A percentile compares a stretch with the other conserved stretches of the same genome.
phyloP scores from a whole-genome alignment of 1,140 invertebrate species.

The Myzus persicae region DNA sequence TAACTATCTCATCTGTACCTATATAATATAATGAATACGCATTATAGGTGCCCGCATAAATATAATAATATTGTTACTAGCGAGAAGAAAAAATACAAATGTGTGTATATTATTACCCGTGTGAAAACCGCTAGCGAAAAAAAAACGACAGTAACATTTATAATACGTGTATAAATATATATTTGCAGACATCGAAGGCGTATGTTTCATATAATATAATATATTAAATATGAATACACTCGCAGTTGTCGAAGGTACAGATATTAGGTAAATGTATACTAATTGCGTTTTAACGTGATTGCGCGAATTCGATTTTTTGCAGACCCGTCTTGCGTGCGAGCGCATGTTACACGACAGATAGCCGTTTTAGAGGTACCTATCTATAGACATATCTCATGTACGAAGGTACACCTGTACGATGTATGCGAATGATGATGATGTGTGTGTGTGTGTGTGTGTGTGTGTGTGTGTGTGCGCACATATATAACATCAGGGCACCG shows the following conservation, averaged over 20 bases:
- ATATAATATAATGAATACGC: too few species aligned
- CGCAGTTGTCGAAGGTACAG: neutral
- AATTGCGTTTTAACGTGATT: slow-evolving; percentile 43
- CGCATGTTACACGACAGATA: neutral
- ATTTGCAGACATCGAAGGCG: neutral
- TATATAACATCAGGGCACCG: slow-evolving; percentile 27
- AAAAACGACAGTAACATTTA: neutral
- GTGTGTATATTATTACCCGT: neutral
- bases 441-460: neutral
- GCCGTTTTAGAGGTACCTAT: neutral
- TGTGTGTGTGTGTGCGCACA: neutral
- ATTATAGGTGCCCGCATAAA: too few species aligned
- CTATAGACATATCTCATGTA: too few species aligned
- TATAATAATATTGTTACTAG: neutral
- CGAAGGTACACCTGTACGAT: too few species aligned
- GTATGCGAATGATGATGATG: neutral
- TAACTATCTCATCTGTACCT: too few species aligned
- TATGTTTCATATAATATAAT: neutral
- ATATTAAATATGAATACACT: neutral
- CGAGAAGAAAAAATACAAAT: neutral
- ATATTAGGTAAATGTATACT: neutral
- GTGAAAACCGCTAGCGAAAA: neutral
- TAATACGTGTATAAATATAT: neutral
- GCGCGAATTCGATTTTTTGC: neutral
- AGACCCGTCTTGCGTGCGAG: slow-evolving; percentile 30